These are phyloP conservation scores for Litoditis marina DNA, from an alignment of 2,888 invertebrate species.

Conservation along the genomic window DNA sequence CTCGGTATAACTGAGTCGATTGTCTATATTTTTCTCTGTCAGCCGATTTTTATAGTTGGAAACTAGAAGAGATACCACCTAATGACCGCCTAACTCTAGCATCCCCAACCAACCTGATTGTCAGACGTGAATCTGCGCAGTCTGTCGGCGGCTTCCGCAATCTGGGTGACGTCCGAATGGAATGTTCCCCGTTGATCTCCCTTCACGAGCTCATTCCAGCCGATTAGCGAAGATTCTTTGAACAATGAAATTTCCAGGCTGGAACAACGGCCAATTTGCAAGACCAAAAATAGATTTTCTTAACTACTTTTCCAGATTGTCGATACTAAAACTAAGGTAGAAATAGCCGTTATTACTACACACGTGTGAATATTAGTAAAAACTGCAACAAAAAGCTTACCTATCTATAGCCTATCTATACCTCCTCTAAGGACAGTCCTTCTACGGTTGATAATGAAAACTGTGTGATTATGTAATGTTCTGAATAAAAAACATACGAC, in stretches of 20 bases:
- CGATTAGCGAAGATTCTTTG: constrained; percentile 8
- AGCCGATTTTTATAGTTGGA: background rate
- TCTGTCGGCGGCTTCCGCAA: constrained; percentile 11
- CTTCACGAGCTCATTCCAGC: constrained; percentile 30
- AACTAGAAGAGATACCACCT: background rate
- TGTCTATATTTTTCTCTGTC: background rate
- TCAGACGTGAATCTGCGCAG: constrained; percentile 25
- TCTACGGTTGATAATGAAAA: too few species aligned
- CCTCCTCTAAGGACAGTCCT: too few species aligned
- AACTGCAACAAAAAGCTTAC: background rate
- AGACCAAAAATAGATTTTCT: background rate
- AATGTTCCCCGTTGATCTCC: constrained; percentile 22
- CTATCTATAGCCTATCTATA: too few species aligned
- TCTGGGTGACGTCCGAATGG: constrained; percentile 15
- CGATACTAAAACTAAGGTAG: too few species aligned
- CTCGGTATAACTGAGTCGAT: background rate
- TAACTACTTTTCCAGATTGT: too few species aligned
- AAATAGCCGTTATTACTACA: background rate
- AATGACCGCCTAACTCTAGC: too few species aligned
- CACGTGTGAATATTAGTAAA: background rate
- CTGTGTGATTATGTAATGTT: background rate
- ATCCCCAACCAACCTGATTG: too few species aligned
- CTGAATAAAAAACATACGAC: background rate
- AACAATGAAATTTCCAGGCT: constrained; percentile 29
- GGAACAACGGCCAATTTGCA: background rate